Percentiles rank a stretch among this genome's conserved stretches.
phyloP scores from a whole-genome alignment of 2,888 invertebrate species.

The Eilema depressum region DNA sequence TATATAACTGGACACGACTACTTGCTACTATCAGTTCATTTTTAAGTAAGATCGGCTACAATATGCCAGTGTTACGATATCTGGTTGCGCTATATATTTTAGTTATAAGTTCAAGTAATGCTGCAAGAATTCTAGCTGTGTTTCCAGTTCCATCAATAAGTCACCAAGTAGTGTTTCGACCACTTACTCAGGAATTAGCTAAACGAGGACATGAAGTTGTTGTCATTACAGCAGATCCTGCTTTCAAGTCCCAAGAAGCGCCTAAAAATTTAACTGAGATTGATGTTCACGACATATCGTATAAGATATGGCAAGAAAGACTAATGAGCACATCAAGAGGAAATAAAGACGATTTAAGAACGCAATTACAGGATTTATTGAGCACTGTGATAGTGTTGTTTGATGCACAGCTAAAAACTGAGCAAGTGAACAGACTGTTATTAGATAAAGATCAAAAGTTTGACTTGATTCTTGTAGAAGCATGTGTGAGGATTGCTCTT shows the following conservation, averaged over 20 bases:
- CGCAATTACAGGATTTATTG: background rate
- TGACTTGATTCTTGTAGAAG: slow-evolving; percentile 62
- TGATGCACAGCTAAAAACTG: slow-evolving; percentile 22
- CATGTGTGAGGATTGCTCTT: slow-evolving; percentile 43
- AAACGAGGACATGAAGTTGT: slow-evolving; percentile 75
- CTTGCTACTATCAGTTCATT: background rate
- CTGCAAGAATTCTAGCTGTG: slow-evolving; percentile 51
- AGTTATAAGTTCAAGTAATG: slow-evolving; percentile 14
- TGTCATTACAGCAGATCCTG: slow-evolving; percentile 36
- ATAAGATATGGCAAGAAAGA: slow-evolving; percentile 49
- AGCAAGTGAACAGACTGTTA: slow-evolving; percentile 18
- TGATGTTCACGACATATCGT: slow-evolving; percentile 64
- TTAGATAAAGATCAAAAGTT: slow-evolving; percentile 21
- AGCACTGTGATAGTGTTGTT: slow-evolving; percentile 24
- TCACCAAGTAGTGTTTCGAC: slow-evolving; percentile 73
- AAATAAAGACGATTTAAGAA: slow-evolving; percentile 28
- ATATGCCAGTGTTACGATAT: background rate
- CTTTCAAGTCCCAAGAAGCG: slow-evolving; percentile 54
- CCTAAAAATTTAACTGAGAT: slow-evolving; percentile 67
- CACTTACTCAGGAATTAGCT: slow-evolving; percentile 67
- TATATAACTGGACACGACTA: background rate
- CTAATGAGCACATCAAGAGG: slow-evolving; percentile 35
- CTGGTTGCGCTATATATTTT: background rate
- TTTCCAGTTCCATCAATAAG: slow-evolving; percentile 62
- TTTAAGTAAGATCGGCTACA: background rate